phyloP scores from a whole-genome alignment of 2,797 vertebrate genomes.

The Gymnopithys bicolor region DNA sequence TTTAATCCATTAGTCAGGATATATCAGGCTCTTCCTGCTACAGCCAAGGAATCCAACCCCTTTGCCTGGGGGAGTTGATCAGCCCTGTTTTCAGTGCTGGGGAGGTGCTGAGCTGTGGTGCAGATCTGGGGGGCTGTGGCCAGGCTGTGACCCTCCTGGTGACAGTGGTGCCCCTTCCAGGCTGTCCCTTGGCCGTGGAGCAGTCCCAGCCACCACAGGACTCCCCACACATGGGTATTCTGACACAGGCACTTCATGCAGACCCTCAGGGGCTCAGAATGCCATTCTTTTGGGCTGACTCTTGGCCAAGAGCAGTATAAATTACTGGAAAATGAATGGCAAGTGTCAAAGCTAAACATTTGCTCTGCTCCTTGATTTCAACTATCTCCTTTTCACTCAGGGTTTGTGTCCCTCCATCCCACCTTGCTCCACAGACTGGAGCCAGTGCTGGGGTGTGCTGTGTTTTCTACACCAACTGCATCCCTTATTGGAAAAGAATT shows the following conservation, averaged over 20 bases:
- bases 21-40: background rate
- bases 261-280: background rate
- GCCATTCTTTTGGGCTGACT: background rate
- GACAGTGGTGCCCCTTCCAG: background rate
- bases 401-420: background rate
- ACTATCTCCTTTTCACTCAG: background rate
- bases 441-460: background rate
- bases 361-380: background rate
- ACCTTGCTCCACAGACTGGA: background rate
- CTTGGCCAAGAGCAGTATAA: background rate
- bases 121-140: background rate
- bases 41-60: fast-evolving
- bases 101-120: background rate
- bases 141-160: background rate
- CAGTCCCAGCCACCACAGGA: fast-evolving
- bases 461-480: background rate
- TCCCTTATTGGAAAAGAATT: background rate
- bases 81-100: background rate
- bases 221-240: background rate
- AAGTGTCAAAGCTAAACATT: background rate
- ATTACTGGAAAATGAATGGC: slow-evolving; percentile 12
- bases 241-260: background rate
- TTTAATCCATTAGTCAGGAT: background rate
- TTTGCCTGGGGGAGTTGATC: background rate
- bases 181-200: background rate